Base-by-base conservation (phyloP, 2,797 vertebrate species). In the Heliangelus exortis region DNA sequence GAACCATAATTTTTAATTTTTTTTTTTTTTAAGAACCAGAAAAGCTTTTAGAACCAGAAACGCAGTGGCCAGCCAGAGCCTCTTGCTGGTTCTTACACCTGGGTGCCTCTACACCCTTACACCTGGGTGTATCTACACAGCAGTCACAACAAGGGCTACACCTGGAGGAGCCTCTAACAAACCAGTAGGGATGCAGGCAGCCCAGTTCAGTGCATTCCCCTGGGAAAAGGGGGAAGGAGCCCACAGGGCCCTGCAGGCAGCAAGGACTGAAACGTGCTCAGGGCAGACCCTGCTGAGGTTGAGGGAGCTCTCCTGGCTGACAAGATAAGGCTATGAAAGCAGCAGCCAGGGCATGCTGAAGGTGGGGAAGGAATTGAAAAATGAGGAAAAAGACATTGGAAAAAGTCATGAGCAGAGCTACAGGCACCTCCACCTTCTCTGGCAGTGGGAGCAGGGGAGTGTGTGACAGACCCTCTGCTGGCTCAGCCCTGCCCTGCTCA, bases 331-430 rank as follows among this genome's bases (percentile, higher is more conserved):
- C 53, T 87, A 71, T 62, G 71, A 95, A 76, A 89, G 39, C 94
- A 93, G 55, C 65, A 59, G 92, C 78, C 90, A 86, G 69, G 86
- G 77, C 84, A 84, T 84, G 95, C 90, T 53, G 83, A 84, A 47
- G 67, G 66, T 26, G 69, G 75, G 43, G 47, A 78, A 80, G 66
- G 80, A 62, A 34, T 78, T 85, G 22, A 73, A 78, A 78, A 91
- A 61, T 0, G 0, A 29, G 62, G 43, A 78, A 41, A 63, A 88
- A 58, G 51, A 50, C 85, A 88, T 34, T 41, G 36, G 63, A 81
- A 72, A 43, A 15, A 79, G 84, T 68, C 13, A 5, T 3, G 84
- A 87, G 23, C 69, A 50, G 72, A 90, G 55, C 22, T 8, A 75
- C 75, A 91, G 88, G 57, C 48, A 57, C 48, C 41, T 88, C 92